These are phyloP conservation scores for Plutella xylostella DNA, from an alignment of 2,888 invertebrate species.

Conservation along the genomic window DNA sequence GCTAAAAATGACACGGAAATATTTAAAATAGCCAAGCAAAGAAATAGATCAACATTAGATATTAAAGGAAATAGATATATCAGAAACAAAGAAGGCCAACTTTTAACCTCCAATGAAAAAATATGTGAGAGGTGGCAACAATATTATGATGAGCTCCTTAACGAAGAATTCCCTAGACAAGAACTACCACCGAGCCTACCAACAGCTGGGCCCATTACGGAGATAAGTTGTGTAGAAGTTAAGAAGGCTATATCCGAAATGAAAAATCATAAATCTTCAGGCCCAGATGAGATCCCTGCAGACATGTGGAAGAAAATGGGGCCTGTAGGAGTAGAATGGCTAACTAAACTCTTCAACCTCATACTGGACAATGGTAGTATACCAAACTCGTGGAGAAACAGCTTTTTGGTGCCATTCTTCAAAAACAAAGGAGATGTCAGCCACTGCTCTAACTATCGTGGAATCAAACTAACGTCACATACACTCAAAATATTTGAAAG, in stretches of 20 bases:
- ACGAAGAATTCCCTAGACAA: slow-evolving; percentile 3
- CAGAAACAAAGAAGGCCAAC: slow-evolving; percentile 8
- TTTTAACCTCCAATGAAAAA: slow-evolving; percentile 9
- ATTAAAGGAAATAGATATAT: slow-evolving; percentile 10
- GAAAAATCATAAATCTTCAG: slow-evolving; percentile 2
- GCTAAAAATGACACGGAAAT: slow-evolving; percentile 14
- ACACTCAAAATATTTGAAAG: not conserved
- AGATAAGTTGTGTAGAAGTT: not conserved
- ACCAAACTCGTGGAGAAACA: slow-evolving; percentile 1
- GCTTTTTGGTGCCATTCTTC: slow-evolving; percentile 1
- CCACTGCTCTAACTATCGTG: slow-evolving; percentile 3
- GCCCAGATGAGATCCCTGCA: slow-evolving; percentile 3
- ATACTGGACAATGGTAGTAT: not conserved
- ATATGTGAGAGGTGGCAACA: slow-evolving; percentile 10
- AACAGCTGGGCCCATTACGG: not conserved
- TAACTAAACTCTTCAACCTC: not conserved
- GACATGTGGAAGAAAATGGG: slow-evolving; percentile 3
- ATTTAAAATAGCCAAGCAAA: slow-evolving; percentile 11
- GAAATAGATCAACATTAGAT: slow-evolving; percentile 4
- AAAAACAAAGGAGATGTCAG: slow-evolving; percentile 7
- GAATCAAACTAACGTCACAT: slow-evolving; percentile 3
- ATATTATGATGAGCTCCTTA: slow-evolving; percentile 2
- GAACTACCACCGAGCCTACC: not conserved
- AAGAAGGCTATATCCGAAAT: not conserved
- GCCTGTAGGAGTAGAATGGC: not conserved